phyloP scores from a whole-genome alignment of 2,888 invertebrate species.

The Lepidochrysops patricia region DNA sequence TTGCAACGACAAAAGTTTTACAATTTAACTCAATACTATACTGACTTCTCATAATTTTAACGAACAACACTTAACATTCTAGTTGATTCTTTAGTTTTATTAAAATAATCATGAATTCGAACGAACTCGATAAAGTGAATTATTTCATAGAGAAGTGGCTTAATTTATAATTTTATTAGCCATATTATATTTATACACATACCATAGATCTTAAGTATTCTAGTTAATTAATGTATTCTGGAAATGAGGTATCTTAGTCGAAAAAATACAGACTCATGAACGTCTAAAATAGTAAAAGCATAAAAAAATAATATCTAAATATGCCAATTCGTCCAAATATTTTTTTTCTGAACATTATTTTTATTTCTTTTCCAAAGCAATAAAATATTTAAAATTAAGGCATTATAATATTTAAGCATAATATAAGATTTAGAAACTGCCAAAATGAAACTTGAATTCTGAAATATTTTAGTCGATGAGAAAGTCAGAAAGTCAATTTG shows the following conservation, averaged over 20 bases:
- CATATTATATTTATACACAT: slow-evolving; percentile 73
- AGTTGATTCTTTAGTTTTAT: slow-evolving; percentile 44
- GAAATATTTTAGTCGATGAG: slow-evolving; percentile 32
- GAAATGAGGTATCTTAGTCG: slow-evolving; percentile 1
- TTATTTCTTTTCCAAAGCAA: slow-evolving; percentile 70
- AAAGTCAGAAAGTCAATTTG: slow-evolving; percentile 36
- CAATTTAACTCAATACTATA: slow-evolving; percentile 33
- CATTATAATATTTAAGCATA: slow-evolving; percentile 41
- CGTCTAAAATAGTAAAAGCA: not conserved
- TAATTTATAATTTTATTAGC: slow-evolving; percentile 68
- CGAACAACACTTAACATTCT: slow-evolving; percentile 52
- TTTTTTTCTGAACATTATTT: slow-evolving; percentile 42
- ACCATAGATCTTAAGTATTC: slow-evolving; percentile 67
- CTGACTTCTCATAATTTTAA: slow-evolving; percentile 41
- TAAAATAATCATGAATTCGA: slow-evolving; percentile 38
- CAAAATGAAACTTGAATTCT: slow-evolving; percentile 41
- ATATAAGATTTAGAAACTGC: slow-evolving; percentile 59
- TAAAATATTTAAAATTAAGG: slow-evolving; percentile 48
- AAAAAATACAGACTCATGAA: not conserved
- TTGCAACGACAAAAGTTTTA: slow-evolving; percentile 42
- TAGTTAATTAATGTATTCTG: slow-evolving; percentile 69
- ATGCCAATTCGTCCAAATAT: slow-evolving; percentile 22
- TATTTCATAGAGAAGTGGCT: slow-evolving; percentile 49
- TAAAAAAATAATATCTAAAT: not conserved
- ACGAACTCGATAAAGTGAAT: slow-evolving; percentile 26